A percentile compares a stretch with the other conserved stretches of the same genome.
phyloP scores from a whole-genome alignment of 2,888 invertebrate genomes.

The Limnephilus lunatus region DNA sequence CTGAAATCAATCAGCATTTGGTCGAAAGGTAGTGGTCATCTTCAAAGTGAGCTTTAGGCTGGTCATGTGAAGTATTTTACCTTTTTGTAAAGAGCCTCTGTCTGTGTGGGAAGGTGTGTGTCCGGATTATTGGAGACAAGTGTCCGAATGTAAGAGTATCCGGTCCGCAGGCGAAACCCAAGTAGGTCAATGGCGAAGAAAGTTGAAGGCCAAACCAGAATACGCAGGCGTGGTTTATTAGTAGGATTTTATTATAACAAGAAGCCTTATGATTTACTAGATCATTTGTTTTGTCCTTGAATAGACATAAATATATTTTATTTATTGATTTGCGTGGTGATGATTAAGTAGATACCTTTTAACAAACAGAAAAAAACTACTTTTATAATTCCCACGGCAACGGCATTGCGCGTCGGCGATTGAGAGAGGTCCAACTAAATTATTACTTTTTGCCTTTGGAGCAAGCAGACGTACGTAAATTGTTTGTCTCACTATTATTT shows the following conservation, averaged over 20 bases:
- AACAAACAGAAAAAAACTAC: no score
- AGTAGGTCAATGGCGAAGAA: conserved; percentile 65
- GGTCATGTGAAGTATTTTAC: background rate
- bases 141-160: conserved; percentile 38
- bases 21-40: background rate
- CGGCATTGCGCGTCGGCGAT: no score
- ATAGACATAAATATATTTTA: background rate
- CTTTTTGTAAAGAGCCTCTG: background rate
- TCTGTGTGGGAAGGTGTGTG: background rate
- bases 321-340: background rate
- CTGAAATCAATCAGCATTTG: background rate
- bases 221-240: conserved; percentile 45
- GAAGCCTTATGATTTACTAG: background rate
- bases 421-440: no score
- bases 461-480: no score
- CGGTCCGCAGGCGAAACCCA: conserved; percentile 59
- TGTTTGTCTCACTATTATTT: no score
- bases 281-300: background rate
- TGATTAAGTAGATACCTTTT: background rate
- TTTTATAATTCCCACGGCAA: no score
- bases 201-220: conserved; percentile 64
- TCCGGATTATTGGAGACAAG: conserved; percentile 9
- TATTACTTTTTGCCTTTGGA: no score
- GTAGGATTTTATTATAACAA: background rate
- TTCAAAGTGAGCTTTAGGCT: background rate